Base-by-base conservation (phyloP, 2,797 vertebrate genomes). In the Cygnus olor region DNA sequence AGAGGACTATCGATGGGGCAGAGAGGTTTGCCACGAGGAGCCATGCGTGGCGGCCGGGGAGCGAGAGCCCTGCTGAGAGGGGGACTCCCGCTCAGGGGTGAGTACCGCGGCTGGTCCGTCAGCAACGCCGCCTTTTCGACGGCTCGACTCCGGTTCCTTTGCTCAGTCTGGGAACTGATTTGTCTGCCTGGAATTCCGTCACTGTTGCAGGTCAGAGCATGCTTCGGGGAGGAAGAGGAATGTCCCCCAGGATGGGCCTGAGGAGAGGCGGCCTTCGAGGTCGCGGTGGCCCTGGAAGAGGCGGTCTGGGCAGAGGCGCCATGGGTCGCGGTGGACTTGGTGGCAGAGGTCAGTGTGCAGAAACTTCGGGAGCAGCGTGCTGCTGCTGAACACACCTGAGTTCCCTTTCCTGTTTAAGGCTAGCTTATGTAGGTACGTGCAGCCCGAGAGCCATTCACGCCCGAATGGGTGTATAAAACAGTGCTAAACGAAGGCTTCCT, bases 41-140 rank as follows among this genome's bases (percentile, higher is more conserved):
- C 98, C 69, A 97, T 99, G 32, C 97, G 99, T 30, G 98, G 98
- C 56, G 98, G 97, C 83, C 98, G 99, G 22, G 98, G 98, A n/a
- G 97, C 97, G 2, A 97, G 99, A 96, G 98, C 98, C 61, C 61
- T 98, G 16, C 97, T 99, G 89, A 98, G 99, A 84, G 99, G 99
- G 88, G 98, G 98, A 9, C 95, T 99, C 49, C 95, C 98, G 1
- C 97, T 99, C 79, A 98, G 99, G 99, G 99, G 99, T 99, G n/a
- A 71, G 98, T 97, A 0, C 6, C 3, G 1, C 3, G 1, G 12
- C 38, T 8, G 16, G 11, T n/a, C 30, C 3, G 2, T 1, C 38
- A 10, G 17, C 20, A 34, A 9, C 4, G 18, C 51, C 7, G 28
- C 54, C 12, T 10, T 56, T 14, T 21, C 36, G 88, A 63, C 89